Evolutionary conservation across 1,140 invertebrate species (phyloP), one percentile per base, ranked within the genome.

Genomic region (Cecropterus lyciades): DNA sequence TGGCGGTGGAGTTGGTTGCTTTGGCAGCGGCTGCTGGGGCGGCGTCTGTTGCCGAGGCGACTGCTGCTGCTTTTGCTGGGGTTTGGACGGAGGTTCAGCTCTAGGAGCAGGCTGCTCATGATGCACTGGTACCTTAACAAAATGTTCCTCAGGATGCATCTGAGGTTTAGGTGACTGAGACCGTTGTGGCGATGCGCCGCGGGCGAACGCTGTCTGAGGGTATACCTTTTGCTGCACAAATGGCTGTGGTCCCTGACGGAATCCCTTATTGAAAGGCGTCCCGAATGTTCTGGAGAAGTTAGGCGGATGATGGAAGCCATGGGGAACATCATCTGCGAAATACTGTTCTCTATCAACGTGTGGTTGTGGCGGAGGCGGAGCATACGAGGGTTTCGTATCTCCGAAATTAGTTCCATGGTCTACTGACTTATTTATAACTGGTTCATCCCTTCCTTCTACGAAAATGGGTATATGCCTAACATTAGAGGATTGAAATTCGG

Each of bases 401-500:
- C 88, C 82, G 79, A 88, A 87, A 77, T 91, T 77, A 17, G 86
- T 73, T 17, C 78, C 79, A 62, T 82, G 79, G 24, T 92, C 88
- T 1, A 80, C 78, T 15, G 93, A 91, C 57, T 93, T 95, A 46
- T 95, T 94, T 15, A 96, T 92, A 1, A 97, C 94, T 0, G 96
- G 96, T 71, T 95, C 94, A 73, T 96, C 95, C 37, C 96, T 91
- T 15, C 96, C 96, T 87, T 98, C 97, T 0, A 98, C 96, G 71
- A 97, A 96, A 42, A 98, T 98, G 1, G 97, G 97, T 84, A 98
- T 98, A 78, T 97, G 96, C 71, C 97, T 93, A 11, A 97, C 95
- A 45, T 89, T 89, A 15, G 83, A 83, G 5, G 72, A 71, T 48
- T 84, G 81, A 53, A 72, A 73, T 33, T 75, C 75, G 20, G 78